Evolutionary conservation across 1,140 invertebrate genomes (phyloP).

Genomic region (Calycopis cecrops): DNA sequence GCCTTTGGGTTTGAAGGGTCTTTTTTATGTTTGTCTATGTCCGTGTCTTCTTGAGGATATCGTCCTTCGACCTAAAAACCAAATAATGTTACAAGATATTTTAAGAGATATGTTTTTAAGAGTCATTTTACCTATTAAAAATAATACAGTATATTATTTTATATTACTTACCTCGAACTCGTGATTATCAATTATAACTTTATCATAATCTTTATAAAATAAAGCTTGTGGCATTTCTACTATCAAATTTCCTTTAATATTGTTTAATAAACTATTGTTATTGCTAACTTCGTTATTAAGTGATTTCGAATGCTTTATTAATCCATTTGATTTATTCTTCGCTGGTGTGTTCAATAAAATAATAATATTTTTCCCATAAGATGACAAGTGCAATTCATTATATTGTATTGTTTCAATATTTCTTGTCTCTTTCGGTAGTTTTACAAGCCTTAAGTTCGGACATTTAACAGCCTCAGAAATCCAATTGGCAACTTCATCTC

Average conservation of each 20-base stretch:
- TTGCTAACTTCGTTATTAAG: too few relatives aligned
- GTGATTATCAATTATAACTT: background rate
- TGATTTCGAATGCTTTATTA: too few relatives aligned
- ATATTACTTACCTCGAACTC: slow-evolving; percentile 11
- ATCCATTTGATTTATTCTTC: too few relatives aligned
- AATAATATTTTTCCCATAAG: too few relatives aligned
- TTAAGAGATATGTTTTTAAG: too few relatives aligned
- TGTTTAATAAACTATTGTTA: background rate
- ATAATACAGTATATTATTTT: too few relatives aligned
- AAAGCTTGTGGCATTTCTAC: background rate
- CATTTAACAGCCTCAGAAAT: background rate
- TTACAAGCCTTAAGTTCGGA: slow-evolving; percentile 11
- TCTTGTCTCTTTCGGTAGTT: background rate
- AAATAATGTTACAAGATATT: too few relatives aligned
- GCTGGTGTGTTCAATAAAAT: too few relatives aligned
- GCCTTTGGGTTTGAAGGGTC: background rate
- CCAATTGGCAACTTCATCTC: slow-evolving; percentile 14
- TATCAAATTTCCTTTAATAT: slow-evolving; percentile 8
- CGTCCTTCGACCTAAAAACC: slow-evolving; percentile 7
- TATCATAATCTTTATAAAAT: background rate
- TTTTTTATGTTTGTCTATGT: background rate
- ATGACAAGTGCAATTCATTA: too few relatives aligned
- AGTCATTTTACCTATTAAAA: too few relatives aligned
- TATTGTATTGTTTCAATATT: too few relatives aligned
- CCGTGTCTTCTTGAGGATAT: background rate